Evolutionary conservation across 2,888 invertebrate genomes (phyloP).

Genomic region (Drosophila birchii): DNA sequence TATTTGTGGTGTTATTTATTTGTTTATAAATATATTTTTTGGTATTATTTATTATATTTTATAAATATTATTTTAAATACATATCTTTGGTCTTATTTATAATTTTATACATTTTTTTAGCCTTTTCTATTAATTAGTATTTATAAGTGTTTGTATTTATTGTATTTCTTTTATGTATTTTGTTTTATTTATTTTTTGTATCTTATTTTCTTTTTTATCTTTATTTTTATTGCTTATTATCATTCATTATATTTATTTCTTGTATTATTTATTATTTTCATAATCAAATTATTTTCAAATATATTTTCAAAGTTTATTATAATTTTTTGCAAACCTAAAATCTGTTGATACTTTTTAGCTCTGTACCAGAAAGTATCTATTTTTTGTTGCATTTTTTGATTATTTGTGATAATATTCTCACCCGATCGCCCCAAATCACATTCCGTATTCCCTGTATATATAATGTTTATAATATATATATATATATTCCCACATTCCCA

Average conservation of each 20-base stretch:
- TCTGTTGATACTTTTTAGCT: not conserved
- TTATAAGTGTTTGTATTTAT: too few relatives aligned
- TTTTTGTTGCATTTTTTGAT: conserved; percentile 2
- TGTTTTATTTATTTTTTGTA: not conserved
- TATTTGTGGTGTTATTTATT: not conserved
- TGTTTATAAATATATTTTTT: too few relatives aligned
- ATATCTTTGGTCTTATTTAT: too few relatives aligned
- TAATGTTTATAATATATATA: not conserved
- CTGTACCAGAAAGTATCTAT: not conserved
- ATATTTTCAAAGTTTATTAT: too few relatives aligned
- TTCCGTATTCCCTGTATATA: conserved; percentile 13
- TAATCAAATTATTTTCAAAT: too few relatives aligned
- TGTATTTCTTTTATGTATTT: too few relatives aligned
- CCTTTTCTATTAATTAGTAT: too few relatives aligned
- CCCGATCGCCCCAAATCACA: not conserved
- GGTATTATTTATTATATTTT: not conserved
- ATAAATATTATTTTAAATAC: too few relatives aligned
- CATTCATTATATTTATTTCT: not conserved
- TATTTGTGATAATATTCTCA: not conserved
- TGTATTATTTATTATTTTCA: not conserved
- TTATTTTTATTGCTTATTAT: too few relatives aligned
- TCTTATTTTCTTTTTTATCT: too few relatives aligned
- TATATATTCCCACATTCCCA: too few relatives aligned
- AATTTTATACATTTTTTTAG: too few relatives aligned
- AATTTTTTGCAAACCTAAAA: not conserved